Evolutionary conservation across 2,888 invertebrate species (phyloP), one percentile per base, ranked within the genome.

Genomic region (Eueremaeus valkanovi): DNA sequence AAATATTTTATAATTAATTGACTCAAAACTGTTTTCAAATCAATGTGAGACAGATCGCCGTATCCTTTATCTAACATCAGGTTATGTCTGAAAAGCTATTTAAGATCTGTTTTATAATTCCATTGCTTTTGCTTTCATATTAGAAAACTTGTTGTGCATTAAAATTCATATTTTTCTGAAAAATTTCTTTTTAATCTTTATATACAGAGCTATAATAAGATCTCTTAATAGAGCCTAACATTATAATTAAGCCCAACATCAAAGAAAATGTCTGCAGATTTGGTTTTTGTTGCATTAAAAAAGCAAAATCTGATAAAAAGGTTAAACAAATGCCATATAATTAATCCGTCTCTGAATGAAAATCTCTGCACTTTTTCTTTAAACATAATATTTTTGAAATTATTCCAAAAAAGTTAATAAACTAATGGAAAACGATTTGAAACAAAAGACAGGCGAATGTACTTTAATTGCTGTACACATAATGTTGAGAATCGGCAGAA

Each of bases 371-470:
- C 11, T 36, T 21, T 21, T 8, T 21, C 1, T 51, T 51, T 51
- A 21, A 51, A 51, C 21, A 51, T 21, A 51, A 36, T 36, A 8
- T 51, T 51, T 51, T 51, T 51, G 51, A 51, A 51, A n/a, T 51
- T 21, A 51, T 2, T 51, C 51, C 51, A 51, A 51, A 51, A 21
- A n/a, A 21, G 3, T 45, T 51, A 8, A 21, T 21, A 6, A n/a
- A 21, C 8, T 51, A n/a, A n/a, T n/a, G 51, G 1, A 51, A 21
- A 8, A 36, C 6, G 11, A 8, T 36, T 36, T 51, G n/a, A 51
- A 21, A 51, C 21, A 51, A 51, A 21, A 51, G 51, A 45, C 40
- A 45, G 51, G 51, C 51, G 51, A 51, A 51, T 51, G 51, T n/a
- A 2, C 51, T 51, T n/a, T n/a, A 51, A 51, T n/a, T 5, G 3